Evolutionary conservation across 1,140 invertebrate genomes (phyloP), one percentile per base, ranked within the genome.

Genomic region (Pemphigus obesinymphae): DNA sequence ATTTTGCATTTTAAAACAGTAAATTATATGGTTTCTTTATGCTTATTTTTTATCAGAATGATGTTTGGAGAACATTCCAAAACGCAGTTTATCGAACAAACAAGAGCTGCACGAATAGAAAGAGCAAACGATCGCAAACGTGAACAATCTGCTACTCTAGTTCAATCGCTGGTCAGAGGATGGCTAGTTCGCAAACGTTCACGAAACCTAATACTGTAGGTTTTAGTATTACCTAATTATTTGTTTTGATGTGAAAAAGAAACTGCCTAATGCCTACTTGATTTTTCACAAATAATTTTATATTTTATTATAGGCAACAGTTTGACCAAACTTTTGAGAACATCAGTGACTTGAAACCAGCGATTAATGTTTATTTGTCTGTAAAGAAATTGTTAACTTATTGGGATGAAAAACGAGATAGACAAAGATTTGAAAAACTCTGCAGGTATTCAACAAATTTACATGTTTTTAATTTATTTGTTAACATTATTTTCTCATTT

Each of bases 41-140:
- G 13, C 23, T n/a, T 26, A 8, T 70, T 17, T 70, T 70, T 45
- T 23, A 29, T 29, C 15, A 70, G 37, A 70, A 68, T 70, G 66
- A 84, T 84, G 84, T 84, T 82, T 66, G 70, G 70, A 58, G 80
- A 61, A 34, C 82, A 84, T 40, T 82, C 83, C 48, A 92, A 91
- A 85, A 89, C 88, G 82, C 89, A 86, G 83, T 95, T 95, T 85
- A 88, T 95, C 84, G 92, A 94, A 85, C 92, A 94, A 85, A 95
- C 93, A 3, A 96, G 96, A 88, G 93, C 93, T 34, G 95, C 95
- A 10, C 89, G 96, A 83, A 92, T 90, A 85, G 94, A 97, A 87
- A 89, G 95, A 83, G 95, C 94, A 3, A 88, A 93, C 70, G 95
- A 95, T 85, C 93, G 95, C 86, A 90, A 91, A 83, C 89, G 90